phyloP scores from a whole-genome alignment of 2,113 vertebrate genomes.

The Morone chrysops region DNA sequence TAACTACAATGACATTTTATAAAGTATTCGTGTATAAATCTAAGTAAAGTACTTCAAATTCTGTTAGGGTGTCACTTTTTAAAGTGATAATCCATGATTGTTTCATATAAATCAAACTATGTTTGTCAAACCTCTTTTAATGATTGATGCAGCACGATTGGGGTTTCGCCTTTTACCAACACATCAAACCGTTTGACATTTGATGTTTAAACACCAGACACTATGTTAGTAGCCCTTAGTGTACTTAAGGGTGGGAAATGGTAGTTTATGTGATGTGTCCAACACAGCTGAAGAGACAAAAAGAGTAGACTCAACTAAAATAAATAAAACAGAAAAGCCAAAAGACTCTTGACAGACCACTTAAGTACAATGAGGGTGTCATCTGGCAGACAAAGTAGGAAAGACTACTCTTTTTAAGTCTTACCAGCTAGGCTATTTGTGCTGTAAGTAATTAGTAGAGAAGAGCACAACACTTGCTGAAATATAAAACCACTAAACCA shows the following conservation, averaged over 20 bases:
- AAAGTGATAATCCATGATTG: background rate
- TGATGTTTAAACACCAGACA: background rate
- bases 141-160: background rate
- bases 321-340: background rate
- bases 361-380: too few species aligned
- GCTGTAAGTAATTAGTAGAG: too few species aligned
- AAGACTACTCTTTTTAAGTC: too few species aligned
- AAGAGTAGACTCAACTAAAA: background rate
- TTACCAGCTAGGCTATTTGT: too few species aligned
- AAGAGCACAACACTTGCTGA: too few species aligned
- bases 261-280: background rate
- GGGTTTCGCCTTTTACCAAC: background rate
- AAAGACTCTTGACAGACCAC: background rate
- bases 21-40: conserved; percentile 24
- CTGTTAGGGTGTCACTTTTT: background rate
- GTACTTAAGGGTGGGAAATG: background rate
- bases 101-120: background rate
- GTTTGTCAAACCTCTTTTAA: background rate
- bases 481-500: too few species aligned
- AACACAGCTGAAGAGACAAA: background rate
- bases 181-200: background rate
- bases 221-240: background rate
- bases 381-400: too few species aligned
- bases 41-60: background rate
- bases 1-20: background rate